Base-by-base conservation (phyloP, 2,888 invertebrate species). In the Drosophila putrida region DNA sequence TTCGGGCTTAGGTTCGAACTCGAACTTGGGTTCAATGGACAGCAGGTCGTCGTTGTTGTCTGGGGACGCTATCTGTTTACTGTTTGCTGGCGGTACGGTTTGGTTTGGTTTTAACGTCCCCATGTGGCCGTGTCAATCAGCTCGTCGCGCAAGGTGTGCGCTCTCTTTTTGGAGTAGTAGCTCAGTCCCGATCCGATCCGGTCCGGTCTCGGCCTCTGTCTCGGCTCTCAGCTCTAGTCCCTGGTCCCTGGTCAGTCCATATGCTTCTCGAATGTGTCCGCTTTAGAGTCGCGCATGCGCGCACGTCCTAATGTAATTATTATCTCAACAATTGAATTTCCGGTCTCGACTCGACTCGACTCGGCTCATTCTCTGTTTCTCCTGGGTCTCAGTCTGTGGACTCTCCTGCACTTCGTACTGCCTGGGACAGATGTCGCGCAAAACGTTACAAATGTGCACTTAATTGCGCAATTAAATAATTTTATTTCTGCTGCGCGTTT, bases 401-500 rank as follows among this genome's bases (percentile, higher is more conserved):
- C 39, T 67, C 71, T 66, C 62, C 71, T 69, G 74, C 63, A 54
- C 43, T 71, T 47, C 39, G 62, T 61, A 38, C n/a, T n/a, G 55
- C 38, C 38, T 71, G 77, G 76, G 85, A 88, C 87, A 88, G 82
- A 90, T 89, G 88, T 81, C 86, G 90, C 90, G 80, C 88, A 90
- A 90, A 90, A 89, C 82, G 89, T 87, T 90, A 90, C 87, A 86
- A 90, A 90, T 89, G 89, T 80, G 75, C 90, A 90, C 84, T 90
- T 90, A 90, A 90, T 91, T 90, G 91, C 84, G 88, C 90, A 90
- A 90, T 91, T 90, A 91, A 90, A 90, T 89, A 88, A 89, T 89
- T 89, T 87, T 79, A 89, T 89, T 87, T 84, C 78, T 81, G 69
- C 79, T 71, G 67, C 75, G 80, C 80, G 69, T 80, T 57, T 71